phyloP scores from a whole-genome alignment of 2,797 vertebrate genomes.

The Molossus molossus region DNA sequence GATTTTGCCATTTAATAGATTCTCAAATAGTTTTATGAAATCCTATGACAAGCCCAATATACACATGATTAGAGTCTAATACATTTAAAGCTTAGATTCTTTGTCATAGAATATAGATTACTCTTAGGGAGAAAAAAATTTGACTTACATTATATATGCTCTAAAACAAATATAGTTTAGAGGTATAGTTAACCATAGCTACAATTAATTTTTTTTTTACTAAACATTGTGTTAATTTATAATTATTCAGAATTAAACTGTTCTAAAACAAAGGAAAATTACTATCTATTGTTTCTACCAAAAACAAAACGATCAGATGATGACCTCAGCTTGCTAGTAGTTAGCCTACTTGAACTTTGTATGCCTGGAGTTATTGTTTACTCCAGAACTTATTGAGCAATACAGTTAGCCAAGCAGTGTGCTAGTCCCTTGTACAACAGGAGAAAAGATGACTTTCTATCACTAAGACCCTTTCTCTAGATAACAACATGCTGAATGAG shows the following conservation, averaged over 20 bases:
- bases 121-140: constrained; percentile 16
- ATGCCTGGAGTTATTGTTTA: not conserved
- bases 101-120: constrained; percentile 2
- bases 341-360: constrained; percentile 32
- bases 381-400: not conserved
- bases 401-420: not conserved
- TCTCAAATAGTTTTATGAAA: constrained; percentile 19
- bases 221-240: constrained; percentile 44
- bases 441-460: not conserved
- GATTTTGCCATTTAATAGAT: constrained; percentile 48
- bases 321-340: not conserved
- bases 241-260: constrained; percentile 56
- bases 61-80: not conserved
- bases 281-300: constrained; percentile 19
- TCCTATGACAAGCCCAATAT: not conserved
- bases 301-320: constrained; percentile 1
- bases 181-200: not conserved
- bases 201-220: not conserved
- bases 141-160: constrained; percentile 30
- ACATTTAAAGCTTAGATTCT: constrained; percentile 24
- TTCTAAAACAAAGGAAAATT: constrained; percentile 32
- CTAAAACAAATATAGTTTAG: constrained; percentile 47
- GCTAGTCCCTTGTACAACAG: not conserved
- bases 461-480: not conserved
- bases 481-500: not conserved